Conservation (phyloP, 2,113 vertebrate species). For the Crocuta crocuta region DNA sequence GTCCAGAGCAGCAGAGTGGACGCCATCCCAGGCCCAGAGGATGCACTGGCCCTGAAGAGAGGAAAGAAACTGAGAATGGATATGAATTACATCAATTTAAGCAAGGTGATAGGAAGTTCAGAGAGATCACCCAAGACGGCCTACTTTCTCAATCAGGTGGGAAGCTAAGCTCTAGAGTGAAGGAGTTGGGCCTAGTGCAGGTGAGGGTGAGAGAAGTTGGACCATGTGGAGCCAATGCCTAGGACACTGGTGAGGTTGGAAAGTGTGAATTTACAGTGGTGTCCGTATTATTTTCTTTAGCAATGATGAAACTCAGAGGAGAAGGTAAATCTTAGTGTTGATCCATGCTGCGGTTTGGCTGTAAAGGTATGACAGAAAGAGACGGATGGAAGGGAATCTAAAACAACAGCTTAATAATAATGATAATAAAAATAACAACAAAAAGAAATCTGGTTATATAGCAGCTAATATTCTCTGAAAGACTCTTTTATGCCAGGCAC, state of each 20-base stretch:
- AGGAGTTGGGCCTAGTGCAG: neutral
- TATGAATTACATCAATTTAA: neutral
- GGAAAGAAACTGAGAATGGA: neutral
- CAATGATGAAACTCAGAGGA: neutral
- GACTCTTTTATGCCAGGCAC: neutral
- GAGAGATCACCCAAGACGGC: neutral
- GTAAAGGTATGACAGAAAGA: neutral
- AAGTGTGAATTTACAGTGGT: neutral
- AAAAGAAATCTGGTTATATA: neutral
- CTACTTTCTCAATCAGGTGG: neutral
- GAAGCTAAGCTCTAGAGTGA: neutral
- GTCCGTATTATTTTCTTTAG: neutral
- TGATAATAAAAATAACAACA: neutral
- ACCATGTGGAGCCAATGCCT: neutral
- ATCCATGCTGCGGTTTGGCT: neutral
- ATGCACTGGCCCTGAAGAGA: neutral
- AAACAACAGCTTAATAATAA: slow-evolving; percentile 4
- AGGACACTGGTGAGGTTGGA: neutral
- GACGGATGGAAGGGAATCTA: neutral
- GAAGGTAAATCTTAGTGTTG: neutral
- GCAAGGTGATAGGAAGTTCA: neutral
- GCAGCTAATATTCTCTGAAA: neutral
- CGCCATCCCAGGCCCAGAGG: neutral
- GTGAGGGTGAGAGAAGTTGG: neutral
- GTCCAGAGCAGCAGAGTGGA: neutral